Percentiles rank a stretch among this genome's conserved stretches.
Evolutionary conservation across 2,113 vertebrate species (phyloP).

Genomic region (Varanus komodoensis): DNA sequence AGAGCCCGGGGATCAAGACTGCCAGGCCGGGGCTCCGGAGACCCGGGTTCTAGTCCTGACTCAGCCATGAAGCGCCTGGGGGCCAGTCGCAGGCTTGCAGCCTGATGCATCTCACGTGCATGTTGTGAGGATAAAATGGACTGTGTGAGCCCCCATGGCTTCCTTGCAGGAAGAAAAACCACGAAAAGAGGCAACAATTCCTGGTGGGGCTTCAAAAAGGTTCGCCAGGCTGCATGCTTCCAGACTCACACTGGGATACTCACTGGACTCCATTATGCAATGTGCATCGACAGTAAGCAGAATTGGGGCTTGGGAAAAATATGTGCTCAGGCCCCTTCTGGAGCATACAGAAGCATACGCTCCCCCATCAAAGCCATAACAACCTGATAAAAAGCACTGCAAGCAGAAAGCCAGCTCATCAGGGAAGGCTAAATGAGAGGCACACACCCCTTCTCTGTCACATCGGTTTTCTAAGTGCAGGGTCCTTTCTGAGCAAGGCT

Average conservation of each 20-base stretch:
- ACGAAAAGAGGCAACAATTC: too few relatives aligned
- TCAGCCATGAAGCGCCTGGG: too few relatives aligned
- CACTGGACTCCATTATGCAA: not conserved
- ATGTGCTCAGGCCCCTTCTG: not conserved
- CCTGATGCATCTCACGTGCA: too few relatives aligned
- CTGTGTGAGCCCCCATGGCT: too few relatives aligned
- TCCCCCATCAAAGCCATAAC: not conserved
- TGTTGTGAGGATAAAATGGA: too few relatives aligned
- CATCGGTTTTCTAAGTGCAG: not conserved
- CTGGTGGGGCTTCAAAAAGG: not conserved
- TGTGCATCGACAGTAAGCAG: not conserved
- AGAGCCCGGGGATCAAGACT: too few relatives aligned
- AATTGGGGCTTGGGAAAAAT: not conserved
- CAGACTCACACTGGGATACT: not conserved
- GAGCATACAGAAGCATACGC: not conserved
- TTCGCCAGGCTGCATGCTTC: not conserved
- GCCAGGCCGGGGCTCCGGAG: too few relatives aligned
- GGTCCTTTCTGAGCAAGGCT: too few relatives aligned
- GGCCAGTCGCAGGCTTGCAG: too few relatives aligned
- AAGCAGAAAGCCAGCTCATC: not conserved
- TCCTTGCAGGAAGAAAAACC: too few relatives aligned
- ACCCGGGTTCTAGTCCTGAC: too few relatives aligned
- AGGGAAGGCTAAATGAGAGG: not conserved
- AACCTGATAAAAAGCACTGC: not conserved
- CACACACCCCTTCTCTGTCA: not conserved